phyloP scores from a whole-genome alignment of 2,888 invertebrate species.

The Isoperla grammatica region DNA sequence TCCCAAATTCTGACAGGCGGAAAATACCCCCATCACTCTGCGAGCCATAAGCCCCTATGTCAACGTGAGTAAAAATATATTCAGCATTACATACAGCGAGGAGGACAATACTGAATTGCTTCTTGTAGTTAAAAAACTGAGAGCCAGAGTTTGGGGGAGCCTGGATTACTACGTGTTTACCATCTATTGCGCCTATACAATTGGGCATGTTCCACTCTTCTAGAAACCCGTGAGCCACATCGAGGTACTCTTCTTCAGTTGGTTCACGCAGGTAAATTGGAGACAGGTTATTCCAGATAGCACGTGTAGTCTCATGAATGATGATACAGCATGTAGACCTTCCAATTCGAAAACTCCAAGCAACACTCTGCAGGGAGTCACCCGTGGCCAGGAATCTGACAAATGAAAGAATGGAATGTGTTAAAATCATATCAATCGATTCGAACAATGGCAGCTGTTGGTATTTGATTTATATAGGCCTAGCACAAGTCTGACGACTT shows the following conservation, averaged over 20 bases:
- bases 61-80: conserved; percentile 36
- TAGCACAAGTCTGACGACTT: too few relatives aligned
- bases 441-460: neutral
- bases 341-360: neutral
- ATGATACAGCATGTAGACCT: conserved; percentile 1
- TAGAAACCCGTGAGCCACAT: conserved; percentile 32
- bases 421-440: neutral
- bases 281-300: neutral
- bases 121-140: conserved; percentile 35
- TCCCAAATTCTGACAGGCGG: conserved; percentile 19
- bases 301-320: neutral
- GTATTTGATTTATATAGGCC: too few relatives aligned
- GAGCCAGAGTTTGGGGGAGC: conserved; percentile 35
- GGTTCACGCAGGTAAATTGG: neutral
- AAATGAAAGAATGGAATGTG: neutral
- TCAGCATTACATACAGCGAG: conserved; percentile 35
- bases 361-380: neutral
- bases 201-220: conserved; percentile 36
- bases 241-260: conserved; percentile 29
- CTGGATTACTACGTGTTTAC: conserved; percentile 34
- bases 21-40: conserved; percentile 34
- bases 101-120: conserved; percentile 34
- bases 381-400: neutral
- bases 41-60: conserved; percentile 36
- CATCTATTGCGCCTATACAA: conserved; percentile 34